Conservation (phyloP, 1,140 invertebrate species). For the Ceratina australensis region DNA sequence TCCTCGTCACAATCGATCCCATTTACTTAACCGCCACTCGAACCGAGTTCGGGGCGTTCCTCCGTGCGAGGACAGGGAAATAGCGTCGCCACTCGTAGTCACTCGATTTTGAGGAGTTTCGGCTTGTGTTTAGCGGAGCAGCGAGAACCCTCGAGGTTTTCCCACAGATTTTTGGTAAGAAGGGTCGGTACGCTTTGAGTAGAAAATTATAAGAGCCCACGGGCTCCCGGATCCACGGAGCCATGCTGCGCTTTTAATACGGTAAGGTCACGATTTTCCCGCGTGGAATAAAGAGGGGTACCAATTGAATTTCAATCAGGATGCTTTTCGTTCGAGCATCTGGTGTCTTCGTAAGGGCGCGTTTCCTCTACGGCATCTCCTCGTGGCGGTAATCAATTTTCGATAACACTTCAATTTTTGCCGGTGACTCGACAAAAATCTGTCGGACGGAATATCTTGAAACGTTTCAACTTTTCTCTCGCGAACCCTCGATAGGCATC, state of each 20-base stretch:
- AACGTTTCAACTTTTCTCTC: not conserved
- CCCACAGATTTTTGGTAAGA: not conserved
- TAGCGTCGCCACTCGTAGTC: not conserved
- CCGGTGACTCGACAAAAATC: conserved; percentile 25
- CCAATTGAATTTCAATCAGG: not conserved
- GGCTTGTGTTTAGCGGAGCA: not conserved
- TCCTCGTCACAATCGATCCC: conserved; percentile 51
- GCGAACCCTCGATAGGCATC: not conserved
- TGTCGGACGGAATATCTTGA: not conserved
- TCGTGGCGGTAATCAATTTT: conserved; percentile 13
- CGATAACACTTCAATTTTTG: conserved; percentile 28
- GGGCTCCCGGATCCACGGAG: not conserved
- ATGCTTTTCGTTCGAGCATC: not conserved
- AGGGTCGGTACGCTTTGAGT: not conserved
- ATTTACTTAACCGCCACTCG: conserved; percentile 61
- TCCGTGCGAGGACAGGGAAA: not conserved
- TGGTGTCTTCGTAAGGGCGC: not conserved
- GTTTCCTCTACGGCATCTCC: not conserved
- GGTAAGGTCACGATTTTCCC: not conserved
- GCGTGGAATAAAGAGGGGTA: not conserved
- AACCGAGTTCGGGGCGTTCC: conserved; percentile 24
- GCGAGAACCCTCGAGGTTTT: no score
- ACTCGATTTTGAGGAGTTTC: not conserved
- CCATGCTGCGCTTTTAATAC: not conserved
- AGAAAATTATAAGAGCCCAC: not conserved